Conservation (phyloP, 2,113 vertebrate species). For the Macroglossus sobrinus region DNA sequence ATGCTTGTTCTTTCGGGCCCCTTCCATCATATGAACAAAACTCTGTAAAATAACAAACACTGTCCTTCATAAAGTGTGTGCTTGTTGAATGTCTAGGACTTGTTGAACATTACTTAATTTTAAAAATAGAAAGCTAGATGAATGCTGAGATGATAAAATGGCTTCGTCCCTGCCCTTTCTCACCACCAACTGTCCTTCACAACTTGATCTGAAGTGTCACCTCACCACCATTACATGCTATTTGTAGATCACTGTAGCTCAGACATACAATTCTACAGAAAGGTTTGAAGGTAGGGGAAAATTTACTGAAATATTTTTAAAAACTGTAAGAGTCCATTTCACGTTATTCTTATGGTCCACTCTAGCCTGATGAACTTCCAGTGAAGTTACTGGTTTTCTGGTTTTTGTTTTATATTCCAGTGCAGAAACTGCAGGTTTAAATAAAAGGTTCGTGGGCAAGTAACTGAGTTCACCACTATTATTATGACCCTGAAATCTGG, state of each 20-base stretch:
- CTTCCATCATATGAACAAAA: not conserved
- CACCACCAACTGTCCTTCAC: conserved; percentile 38
- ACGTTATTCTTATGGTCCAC: not conserved
- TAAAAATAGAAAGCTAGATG: conserved; percentile 51
- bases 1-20: not conserved
- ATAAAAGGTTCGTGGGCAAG: not conserved
- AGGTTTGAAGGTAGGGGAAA: not conserved
- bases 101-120: not conserved
- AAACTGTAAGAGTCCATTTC: not conserved
- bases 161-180: conserved; percentile 30
- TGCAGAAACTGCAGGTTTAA: not conserved
- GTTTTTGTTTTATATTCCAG: no score
- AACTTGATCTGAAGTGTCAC: not conserved
- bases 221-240: not conserved
- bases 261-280: not conserved
- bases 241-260: conserved; percentile 15
- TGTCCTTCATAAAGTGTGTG: not conserved
- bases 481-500: not conserved
- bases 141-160: not conserved
- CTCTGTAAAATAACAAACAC: not conserved
- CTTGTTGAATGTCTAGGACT: not conserved
- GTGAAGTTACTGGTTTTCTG: not conserved
- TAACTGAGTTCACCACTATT: not conserved
- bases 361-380: not conserved
- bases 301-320: not conserved